Percentiles rank a stretch among this genome's conserved stretches.
Conservation (phyloP, 2,888 invertebrate genomes). For the Drosophila neoperkinsi region DNA sequence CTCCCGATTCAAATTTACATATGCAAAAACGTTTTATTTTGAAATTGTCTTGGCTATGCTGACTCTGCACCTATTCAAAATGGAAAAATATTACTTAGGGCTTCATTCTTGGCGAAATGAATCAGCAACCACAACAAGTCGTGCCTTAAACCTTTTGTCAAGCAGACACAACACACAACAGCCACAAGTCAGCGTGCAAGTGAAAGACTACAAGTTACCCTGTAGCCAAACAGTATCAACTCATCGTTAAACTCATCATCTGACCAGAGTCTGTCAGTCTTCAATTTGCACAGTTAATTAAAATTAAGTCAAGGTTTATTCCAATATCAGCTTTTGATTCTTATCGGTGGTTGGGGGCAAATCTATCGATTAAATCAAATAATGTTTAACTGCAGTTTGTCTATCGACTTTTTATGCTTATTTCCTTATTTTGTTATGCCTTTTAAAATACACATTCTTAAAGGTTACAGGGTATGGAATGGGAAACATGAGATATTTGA, state of each 20-base stretch:
- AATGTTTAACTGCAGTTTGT: not conserved
- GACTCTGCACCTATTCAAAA: not conserved
- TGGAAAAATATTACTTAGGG: not conserved
- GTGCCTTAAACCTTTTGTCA: slow-evolving; percentile 7
- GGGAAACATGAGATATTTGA: slow-evolving; percentile 5
- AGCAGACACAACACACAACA: slow-evolving; percentile 8
- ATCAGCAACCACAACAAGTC: not conserved
- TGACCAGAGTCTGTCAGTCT: not conserved
- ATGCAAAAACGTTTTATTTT: not conserved
- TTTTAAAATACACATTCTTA: not conserved
- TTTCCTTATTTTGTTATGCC: not conserved
- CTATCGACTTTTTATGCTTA: not conserved
- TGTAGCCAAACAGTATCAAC: not conserved
- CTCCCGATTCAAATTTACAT: not conserved
- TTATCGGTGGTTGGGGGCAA: not conserved
- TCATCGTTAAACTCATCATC: not conserved
- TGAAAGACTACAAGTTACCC: not conserved
- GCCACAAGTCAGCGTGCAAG: not conserved
- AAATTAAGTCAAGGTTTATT: not conserved
- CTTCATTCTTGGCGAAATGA: not conserved
- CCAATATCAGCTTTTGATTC: not conserved
- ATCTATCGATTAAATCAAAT: not conserved
- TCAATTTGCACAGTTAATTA: not conserved
- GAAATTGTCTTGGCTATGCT: not conserved
- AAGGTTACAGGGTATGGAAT: not conserved